These are phyloP conservation scores for Synaphobranchus kaupii DNA, from an alignment of 2,797 vertebrate genomes.

Conservation along the genomic window DNA sequence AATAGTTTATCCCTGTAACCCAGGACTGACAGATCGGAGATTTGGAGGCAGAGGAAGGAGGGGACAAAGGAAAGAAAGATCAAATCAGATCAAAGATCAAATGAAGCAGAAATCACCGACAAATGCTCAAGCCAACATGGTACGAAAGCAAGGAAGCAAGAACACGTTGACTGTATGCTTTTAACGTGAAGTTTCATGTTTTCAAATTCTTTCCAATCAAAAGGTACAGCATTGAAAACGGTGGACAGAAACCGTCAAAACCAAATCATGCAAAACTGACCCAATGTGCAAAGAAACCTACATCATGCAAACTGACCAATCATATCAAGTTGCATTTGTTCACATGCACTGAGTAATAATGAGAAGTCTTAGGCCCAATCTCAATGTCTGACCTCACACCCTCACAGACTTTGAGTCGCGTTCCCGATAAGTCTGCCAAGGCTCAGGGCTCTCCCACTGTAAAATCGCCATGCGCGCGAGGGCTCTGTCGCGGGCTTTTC, in stretches of 20 bases:
- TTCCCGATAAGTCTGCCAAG: too few species aligned
- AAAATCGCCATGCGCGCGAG: too few species aligned
- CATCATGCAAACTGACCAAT: neutral
- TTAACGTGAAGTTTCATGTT: neutral
- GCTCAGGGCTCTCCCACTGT: too few species aligned
- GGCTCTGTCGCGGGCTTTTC: too few species aligned
- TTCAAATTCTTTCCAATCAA: neutral
- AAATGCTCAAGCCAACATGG: neutral
- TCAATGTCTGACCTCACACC: too few species aligned
- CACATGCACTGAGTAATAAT: neutral
- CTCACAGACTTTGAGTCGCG: too few species aligned
- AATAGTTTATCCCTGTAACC: constrained; percentile 96
- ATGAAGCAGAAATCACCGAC: constrained; percentile 39
- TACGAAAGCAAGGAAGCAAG: neutral
- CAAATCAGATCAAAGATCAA: constrained; percentile 54
- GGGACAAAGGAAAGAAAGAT: constrained; percentile 49
- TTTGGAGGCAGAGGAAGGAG: constrained; percentile 47
- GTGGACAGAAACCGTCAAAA: neutral
- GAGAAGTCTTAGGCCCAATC: neutral
- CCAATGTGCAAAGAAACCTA: neutral
- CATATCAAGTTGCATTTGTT: neutral
- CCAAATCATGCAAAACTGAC: neutral
- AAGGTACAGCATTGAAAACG: neutral
- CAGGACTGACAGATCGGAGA: constrained; percentile 85
- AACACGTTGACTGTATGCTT: neutral